Base-by-base conservation (phyloP, 2,888 invertebrate genomes). In the Axea sp. region DNA sequence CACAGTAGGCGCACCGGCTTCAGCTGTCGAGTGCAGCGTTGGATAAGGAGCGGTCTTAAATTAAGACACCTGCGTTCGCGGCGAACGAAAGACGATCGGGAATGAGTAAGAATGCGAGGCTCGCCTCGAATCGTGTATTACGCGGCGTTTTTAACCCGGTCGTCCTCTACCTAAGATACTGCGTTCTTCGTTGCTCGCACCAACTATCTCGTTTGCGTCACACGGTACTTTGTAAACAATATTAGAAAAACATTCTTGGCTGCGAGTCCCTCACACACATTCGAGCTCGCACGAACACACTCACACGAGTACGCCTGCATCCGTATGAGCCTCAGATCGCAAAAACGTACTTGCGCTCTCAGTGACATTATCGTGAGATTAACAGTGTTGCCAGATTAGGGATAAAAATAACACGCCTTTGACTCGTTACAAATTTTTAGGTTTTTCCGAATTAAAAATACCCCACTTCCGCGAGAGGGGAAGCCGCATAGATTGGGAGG, bases 81-180 rank as follows among this genome's bases (percentile, higher is more conserved):
- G 17, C 39, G 39, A 39, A 12, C 39, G 41, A 17, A 30, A 33
- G 41, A 33, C 35, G 37, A 55, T 11, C 35, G 8, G 47, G 11
- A 41, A 33, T 30, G 53, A 64, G 33, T 22, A 39, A 51, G 51
- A 62, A 31, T 28, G 51, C 55, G 45, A 51, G 41, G 65, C 45
- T 37, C 14, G 47, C 49, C 68, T 74, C 51, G 49, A 31, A 49
- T 75, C 60, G 74, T 51, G 73, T 67, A 75, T 77, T 78, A 79
- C 78, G 78, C 73, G 72, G 76, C 71, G 76, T 72, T 75, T 75
- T 69, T 73, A 80, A 83, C 80, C 81, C 71, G 68, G 79, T 77
- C 79, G 81, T 83, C 78, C 83, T 84, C 82, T 83, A 82, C 83
- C 82, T 83, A 83, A 80, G 82, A 79, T 81, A 83, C 81, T 77